These are phyloP conservation scores for Montipora capricornis DNA, from an alignment of 64 coral and sea anemone species.

Conservation along the genomic window DNA sequence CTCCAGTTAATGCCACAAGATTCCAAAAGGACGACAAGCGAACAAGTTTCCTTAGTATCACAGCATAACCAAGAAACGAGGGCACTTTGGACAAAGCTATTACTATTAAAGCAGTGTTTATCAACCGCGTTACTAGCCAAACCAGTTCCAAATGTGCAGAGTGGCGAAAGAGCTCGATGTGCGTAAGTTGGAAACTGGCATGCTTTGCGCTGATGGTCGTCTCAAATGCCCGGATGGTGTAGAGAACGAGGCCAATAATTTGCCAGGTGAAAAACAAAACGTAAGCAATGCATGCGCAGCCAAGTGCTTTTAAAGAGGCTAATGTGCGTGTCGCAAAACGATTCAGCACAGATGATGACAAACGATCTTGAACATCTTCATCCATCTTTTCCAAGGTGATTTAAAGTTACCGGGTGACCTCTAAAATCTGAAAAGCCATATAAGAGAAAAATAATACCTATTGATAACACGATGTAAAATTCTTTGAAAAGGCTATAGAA, in stretches of 20 bases:
- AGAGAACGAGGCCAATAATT: constrained; percentile 20
- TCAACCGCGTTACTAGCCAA: not conserved
- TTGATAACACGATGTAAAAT: no score
- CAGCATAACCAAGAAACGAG: not conserved
- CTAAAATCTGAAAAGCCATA: not conserved
- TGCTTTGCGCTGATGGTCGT: not conserved
- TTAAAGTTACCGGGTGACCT: not conserved
- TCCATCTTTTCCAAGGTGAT: not conserved
- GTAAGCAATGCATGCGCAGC: not conserved
- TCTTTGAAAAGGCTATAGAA: no score
- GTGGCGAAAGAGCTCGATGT: not conserved
- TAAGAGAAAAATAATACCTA: no score
- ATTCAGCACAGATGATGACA: not conserved
- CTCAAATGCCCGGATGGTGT: constrained; percentile 30
- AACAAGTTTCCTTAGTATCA: constrained; percentile 3
- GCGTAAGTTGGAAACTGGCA: not conserved
- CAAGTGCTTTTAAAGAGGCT: not conserved
- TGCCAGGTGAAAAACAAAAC: constrained; percentile 14
- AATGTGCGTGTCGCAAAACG: not conserved
- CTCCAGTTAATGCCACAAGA: not conserved
- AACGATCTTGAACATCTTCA: not conserved
- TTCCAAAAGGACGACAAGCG: constrained; percentile 17
- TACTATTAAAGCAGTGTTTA: not conserved
- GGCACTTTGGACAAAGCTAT: constrained; percentile 17
- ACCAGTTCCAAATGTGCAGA: not conserved